Percentiles rank a stretch among this genome's conserved stretches.
phyloP scores from a whole-genome alignment of 2,888 invertebrate species.

The Zygaena filipendulae region DNA sequence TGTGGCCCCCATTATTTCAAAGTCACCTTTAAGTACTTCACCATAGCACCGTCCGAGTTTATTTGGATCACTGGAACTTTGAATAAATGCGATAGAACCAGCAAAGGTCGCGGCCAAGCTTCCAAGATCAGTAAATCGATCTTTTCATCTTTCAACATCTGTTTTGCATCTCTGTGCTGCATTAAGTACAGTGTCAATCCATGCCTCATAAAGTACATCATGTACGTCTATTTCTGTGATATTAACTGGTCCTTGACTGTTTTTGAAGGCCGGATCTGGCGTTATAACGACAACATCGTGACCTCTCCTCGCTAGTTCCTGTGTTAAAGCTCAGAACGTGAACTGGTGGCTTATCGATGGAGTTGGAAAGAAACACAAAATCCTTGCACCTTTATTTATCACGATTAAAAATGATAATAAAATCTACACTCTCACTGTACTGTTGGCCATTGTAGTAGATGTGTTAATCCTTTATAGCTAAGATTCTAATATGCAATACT shows the following conservation, averaged over 20 bases:
- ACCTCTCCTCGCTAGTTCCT: constrained; percentile 37
- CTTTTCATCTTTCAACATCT: constrained; percentile 9
- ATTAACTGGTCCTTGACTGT: constrained; percentile 24
- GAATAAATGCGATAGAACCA: constrained; percentile 24
- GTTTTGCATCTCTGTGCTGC: too few species aligned
- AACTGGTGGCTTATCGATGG: constrained; percentile 48
- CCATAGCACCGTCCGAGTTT: constrained; percentile 21
- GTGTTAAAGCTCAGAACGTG: constrained; percentile 30
- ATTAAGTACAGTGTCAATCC: too few species aligned
- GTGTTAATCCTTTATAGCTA: too few species aligned
- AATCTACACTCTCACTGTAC: too few species aligned
- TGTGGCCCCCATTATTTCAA: constrained; percentile 20
- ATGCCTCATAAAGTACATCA: too few species aligned
- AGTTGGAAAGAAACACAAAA: constrained; percentile 32
- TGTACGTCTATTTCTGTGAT: constrained; percentile 40
- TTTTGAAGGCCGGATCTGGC: constrained; percentile 30
- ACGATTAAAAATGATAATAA: too few species aligned
- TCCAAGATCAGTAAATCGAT: constrained; percentile 30
- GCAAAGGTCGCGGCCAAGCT: constrained; percentile 17
- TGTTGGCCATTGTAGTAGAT: too few species aligned
- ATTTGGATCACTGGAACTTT: constrained; percentile 29
- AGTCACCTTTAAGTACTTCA: too few species aligned
- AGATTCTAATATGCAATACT: too few species aligned
- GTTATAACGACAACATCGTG: constrained; percentile 45
- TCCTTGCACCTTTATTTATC: constrained; percentile 30